These are phyloP conservation scores for Drosophila baimaii DNA, from an alignment of 1,140 invertebrate species.

Conservation along the genomic window DNA sequence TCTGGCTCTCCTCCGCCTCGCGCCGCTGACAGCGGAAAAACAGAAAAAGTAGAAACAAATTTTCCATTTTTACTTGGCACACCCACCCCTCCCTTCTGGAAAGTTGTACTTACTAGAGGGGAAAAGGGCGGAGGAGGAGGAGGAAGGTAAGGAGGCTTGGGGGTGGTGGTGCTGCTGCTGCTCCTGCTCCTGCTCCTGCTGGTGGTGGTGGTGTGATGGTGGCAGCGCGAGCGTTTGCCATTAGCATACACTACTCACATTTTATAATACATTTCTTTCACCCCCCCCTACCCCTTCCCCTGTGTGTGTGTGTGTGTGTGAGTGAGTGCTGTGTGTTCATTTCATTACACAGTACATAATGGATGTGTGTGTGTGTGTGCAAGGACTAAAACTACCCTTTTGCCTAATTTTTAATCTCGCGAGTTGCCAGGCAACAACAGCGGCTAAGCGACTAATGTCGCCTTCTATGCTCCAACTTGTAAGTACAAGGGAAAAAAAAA, in stretches of 20 bases:
- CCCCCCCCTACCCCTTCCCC: background rate
- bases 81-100: background rate
- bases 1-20: constrained; percentile 4
- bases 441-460: constrained; percentile 21
- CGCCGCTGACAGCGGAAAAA: constrained; percentile 27
- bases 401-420: constrained; percentile 81
- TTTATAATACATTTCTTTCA: constrained; percentile 70
- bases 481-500: background rate
- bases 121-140: background rate
- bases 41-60: constrained; percentile 68
- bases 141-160: constrained; percentile 2
- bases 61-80: constrained; percentile 73
- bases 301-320: constrained; percentile 10
- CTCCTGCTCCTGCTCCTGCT: background rate
- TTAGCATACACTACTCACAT: constrained; percentile 83
- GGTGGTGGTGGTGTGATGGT: constrained; percentile 5
- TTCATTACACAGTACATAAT: constrained; percentile 75
- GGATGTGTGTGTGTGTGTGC: constrained; percentile 33
- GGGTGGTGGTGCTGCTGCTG: constrained; percentile 1
- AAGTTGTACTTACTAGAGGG: constrained; percentile 39
- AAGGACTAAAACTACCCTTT: constrained; percentile 74
- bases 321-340: constrained; percentile 60
- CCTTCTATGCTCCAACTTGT: background rate
- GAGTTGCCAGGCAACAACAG: constrained; percentile 60
- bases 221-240: constrained; percentile 58